Percentiles rank a stretch among this genome's conserved stretches.
These are phyloP conservation scores for Mastacembelus armatus DNA, from an alignment of 2,797 vertebrate species.

Conservation along the genomic window DNA sequence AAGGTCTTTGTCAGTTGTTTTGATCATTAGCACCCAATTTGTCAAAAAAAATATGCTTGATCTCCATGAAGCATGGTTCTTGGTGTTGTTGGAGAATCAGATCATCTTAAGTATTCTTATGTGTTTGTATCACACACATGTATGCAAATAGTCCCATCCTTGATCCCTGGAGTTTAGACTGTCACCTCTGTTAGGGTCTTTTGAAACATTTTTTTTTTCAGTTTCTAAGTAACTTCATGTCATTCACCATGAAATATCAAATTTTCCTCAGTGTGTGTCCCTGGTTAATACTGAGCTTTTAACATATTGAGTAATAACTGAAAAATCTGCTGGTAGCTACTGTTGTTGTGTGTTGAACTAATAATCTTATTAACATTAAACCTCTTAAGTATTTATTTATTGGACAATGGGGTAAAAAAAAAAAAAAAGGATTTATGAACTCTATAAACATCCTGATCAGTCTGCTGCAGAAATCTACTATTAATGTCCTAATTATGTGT, in stretches of 20 bases:
- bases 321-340: no score
- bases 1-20: constrained; percentile 43
- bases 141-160: not conserved
- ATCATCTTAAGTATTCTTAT: not conserved
- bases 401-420: not conserved
- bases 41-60: constrained; percentile 48
- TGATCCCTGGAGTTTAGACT: constrained; percentile 5
- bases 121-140: not conserved
- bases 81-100: not conserved
- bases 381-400: no score
- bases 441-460: not conserved
- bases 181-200: not conserved
- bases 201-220: not conserved
- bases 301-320: no score
- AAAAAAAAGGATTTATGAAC: no score
- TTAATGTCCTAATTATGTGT: not conserved
- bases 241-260: not conserved
- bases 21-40: constrained; percentile 54
- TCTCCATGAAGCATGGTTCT: constrained; percentile 12
- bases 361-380: no score
- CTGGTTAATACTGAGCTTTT: no score
- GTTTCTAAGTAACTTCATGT: no score
- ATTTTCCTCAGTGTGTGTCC: no score
- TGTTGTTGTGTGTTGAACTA: no score
- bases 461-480: not conserved